Evolutionary conservation across 2,888 invertebrate genomes (phyloP).

Genomic region (Timema cristinae): DNA sequence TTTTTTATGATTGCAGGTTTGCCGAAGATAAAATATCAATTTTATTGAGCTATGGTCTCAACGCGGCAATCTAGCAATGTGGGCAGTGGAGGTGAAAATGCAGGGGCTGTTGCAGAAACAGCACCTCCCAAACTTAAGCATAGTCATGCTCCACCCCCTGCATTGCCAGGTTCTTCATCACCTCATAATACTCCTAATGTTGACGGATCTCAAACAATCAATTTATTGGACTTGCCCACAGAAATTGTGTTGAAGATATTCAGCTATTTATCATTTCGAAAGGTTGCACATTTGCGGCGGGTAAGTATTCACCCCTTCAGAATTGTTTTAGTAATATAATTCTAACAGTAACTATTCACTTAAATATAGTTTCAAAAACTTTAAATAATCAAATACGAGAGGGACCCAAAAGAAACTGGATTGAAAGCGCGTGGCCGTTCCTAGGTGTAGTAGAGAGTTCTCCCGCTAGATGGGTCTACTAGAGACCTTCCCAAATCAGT

Average conservation of each 20-base stretch:
- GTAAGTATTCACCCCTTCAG: slow-evolving; percentile 50
- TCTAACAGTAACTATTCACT: too few relatives aligned
- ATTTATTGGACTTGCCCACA: slow-evolving; percentile 69
- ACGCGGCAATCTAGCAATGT: slow-evolving; percentile 52
- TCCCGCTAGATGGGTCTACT: too few relatives aligned
- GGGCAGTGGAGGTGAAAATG: slow-evolving; percentile 22
- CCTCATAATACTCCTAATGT: slow-evolving; percentile 35
- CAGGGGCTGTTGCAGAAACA: slow-evolving; percentile 18
- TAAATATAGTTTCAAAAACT: too few relatives aligned
- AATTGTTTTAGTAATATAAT: too few relatives aligned
- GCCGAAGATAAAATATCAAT: neutral
- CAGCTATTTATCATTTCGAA: slow-evolving; percentile 68
- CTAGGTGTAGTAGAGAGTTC: too few relatives aligned
- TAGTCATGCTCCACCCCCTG: slow-evolving; percentile 30
- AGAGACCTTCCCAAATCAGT: too few relatives aligned
- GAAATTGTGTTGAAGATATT: slow-evolving; percentile 79
- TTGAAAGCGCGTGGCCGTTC: too few relatives aligned
- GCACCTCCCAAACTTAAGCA: slow-evolving; percentile 21
- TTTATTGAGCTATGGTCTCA: slow-evolving; percentile 48
- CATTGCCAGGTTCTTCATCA: slow-evolving; percentile 26
- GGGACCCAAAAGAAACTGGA: too few relatives aligned
- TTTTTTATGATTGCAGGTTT: neutral
- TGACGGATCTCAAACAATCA: slow-evolving; percentile 36
- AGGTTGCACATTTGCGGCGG: slow-evolving; percentile 71
- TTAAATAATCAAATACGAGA: too few relatives aligned